These are phyloP conservation scores for Lucilia cuprina DNA, from an alignment of 1,140 invertebrate genomes.

Conservation along the genomic window DNA sequence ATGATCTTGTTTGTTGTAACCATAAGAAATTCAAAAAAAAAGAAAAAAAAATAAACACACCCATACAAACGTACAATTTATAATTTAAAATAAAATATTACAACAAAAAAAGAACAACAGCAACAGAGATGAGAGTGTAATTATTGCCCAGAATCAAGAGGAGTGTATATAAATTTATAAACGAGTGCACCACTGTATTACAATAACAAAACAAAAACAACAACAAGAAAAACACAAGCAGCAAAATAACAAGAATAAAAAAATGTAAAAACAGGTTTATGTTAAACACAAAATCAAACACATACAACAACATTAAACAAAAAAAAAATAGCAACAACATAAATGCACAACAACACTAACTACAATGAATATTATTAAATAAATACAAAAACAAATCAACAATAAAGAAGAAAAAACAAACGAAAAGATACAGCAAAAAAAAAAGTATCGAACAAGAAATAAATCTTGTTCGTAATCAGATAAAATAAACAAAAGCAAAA, in stretches of 20 bases:
- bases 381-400: background rate
- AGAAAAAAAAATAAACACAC: background rate
- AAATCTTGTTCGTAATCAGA: conserved; percentile 37
- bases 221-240: background rate
- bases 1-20: background rate
- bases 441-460: conserved; percentile 25
- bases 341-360: background rate
- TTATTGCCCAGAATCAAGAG: background rate
- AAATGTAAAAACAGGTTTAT: conserved; percentile 8
- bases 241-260: background rate
- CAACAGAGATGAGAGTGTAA: background rate
- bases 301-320: background rate
- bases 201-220: background rate
- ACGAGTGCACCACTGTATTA: background rate
- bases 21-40: background rate
- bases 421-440: background rate
- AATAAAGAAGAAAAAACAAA: background rate
- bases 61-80: no score
- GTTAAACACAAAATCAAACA: background rate
- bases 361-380: conserved; percentile 42
- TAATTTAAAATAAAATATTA: background rate
- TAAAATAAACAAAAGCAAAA: conserved; percentile 6
- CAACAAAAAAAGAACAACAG: background rate
- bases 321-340: background rate
- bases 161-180: background rate